Base-by-base conservation (phyloP, 2,888 invertebrate species). In the Oscheius sp. region DNA sequence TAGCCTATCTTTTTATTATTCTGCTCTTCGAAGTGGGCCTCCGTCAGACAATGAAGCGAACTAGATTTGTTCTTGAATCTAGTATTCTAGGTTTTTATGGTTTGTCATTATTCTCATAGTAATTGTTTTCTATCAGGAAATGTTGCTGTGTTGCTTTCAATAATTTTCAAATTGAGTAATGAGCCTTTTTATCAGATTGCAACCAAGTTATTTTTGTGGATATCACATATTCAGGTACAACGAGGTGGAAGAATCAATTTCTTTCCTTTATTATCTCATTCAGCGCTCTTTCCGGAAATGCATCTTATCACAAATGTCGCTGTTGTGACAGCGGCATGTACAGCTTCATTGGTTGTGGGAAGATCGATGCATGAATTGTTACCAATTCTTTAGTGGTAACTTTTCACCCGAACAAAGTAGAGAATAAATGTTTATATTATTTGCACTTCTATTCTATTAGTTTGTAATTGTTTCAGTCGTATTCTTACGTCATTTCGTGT, bases 191-290 rank as follows among this genome's bases (percentile, higher is more conserved):
- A 85, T 73, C 79, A 82, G 27, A 13, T 82, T 1, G 76, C 85
- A 16, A 79, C 80, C 27, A 81, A 83, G 64, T 81, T 89, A 46
- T 89, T 88, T 73, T 73, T 89, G 12, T 70, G 88, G 13, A 81
- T 89, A 23, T 85, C 87, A 12, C 79, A 88, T 75, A 84, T 89
- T 82, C 87, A 84, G 76, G 77, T 81, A 21, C 81, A 85, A 61
- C 70, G 82, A 78, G 79, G 84, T 83, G 64, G 68, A 73, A 70
- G 45, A 25, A 61, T 6, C 18, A 45, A 45, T 16, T 21, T n/a
- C 23, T n/a, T 16, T 16, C 23, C n/a, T n/a, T 13, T 35, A 7
- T 56, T 29, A 25, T 41, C 6, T 23, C 0, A 46, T 77, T 64
- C 46, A 78, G 78, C 78, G 5, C 69, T 77, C 13, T 79, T 72